phyloP scores from a whole-genome alignment of 2,113 vertebrate species.

The Lepisosteus osseus region DNA sequence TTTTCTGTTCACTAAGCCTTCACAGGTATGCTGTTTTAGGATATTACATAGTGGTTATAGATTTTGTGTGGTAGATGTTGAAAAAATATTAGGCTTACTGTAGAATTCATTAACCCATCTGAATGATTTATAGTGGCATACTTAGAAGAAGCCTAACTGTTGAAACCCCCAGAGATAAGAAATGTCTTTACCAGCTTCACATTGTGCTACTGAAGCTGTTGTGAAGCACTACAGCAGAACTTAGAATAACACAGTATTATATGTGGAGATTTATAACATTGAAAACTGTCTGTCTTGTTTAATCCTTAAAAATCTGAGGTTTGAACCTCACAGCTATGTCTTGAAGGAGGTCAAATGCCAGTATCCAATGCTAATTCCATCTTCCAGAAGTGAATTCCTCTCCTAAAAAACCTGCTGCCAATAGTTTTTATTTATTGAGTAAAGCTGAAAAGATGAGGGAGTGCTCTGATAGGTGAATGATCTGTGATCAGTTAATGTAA shows the following conservation, averaged over 20 bases:
- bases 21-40: slow-evolving; percentile 10
- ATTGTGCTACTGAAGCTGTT: slow-evolving; percentile 33
- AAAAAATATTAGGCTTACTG: slow-evolving; percentile 29
- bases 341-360: too few species aligned
- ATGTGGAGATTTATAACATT: slow-evolving; percentile 3
- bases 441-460: too few species aligned
- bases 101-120: slow-evolving; percentile 32
- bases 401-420: too few species aligned
- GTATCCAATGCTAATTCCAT: too few species aligned
- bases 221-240: slow-evolving; percentile 20
- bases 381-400: too few species aligned
- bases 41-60: slow-evolving; percentile 21
- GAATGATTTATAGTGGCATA: slow-evolving; percentile 29
- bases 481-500: too few species aligned
- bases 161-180: slow-evolving; percentile 8
- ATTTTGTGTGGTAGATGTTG: slow-evolving; percentile 14
- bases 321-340: background rate
- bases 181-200: slow-evolving; percentile 34
- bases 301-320: background rate
- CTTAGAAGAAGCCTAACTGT: slow-evolving; percentile 13
- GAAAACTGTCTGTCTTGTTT: slow-evolving; percentile 2
- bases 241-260: slow-evolving; percentile 18
- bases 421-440: too few species aligned
- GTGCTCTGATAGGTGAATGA: too few species aligned
- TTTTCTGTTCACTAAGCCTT: background rate